Percentiles rank a stretch among this genome's conserved stretches.
These are phyloP conservation scores for Bacillus rossius DNA, from an alignment of 1,140 invertebrate species.

Conservation along the genomic window DNA sequence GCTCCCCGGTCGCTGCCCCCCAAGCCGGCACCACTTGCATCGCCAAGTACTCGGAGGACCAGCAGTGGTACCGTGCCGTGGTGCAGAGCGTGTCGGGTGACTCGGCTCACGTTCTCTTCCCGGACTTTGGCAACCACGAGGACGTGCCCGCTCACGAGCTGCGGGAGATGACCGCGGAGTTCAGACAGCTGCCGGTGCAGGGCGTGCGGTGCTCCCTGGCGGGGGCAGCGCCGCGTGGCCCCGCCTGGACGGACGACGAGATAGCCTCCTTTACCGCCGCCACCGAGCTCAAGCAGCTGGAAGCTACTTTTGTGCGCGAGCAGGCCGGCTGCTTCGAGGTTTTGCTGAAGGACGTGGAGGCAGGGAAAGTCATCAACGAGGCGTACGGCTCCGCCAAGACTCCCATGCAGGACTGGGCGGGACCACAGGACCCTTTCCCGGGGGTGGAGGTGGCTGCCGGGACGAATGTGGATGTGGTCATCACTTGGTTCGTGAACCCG, in stretches of 20 bases:
- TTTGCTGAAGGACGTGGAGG: slow-evolving; percentile 28
- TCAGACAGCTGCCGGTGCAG: slow-evolving; percentile 32
- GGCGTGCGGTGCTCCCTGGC: slow-evolving; percentile 40
- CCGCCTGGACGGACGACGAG: slow-evolving; percentile 22
- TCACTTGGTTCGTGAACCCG: slow-evolving; percentile 60
- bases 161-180: slow-evolving; percentile 34
- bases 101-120: slow-evolving; percentile 44
- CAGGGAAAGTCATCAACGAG: slow-evolving; percentile 34
- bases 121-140: slow-evolving; percentile 51
- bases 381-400: slow-evolving; percentile 29
- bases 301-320: slow-evolving; percentile 36
- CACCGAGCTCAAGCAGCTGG: slow-evolving; percentile 24
- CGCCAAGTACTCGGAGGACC: slow-evolving; percentile 48
- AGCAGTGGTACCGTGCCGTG: slow-evolving; percentile 49
- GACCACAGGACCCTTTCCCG: slow-evolving; percentile 37
- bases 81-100: slow-evolving; percentile 36
- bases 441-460: slow-evolving; percentile 31
- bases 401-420: slow-evolving; percentile 37
- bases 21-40: slow-evolving; percentile 40
- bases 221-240: slow-evolving; percentile 11
- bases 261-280: slow-evolving; percentile 23
- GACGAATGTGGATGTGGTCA: slow-evolving; percentile 38
- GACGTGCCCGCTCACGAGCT: slow-evolving; percentile 31
- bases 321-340: slow-evolving; percentile 34
- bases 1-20: neutral